Evolutionary conservation across 2,797 vertebrate species (phyloP).

Genomic region (Poliocrania exsul): DNA sequence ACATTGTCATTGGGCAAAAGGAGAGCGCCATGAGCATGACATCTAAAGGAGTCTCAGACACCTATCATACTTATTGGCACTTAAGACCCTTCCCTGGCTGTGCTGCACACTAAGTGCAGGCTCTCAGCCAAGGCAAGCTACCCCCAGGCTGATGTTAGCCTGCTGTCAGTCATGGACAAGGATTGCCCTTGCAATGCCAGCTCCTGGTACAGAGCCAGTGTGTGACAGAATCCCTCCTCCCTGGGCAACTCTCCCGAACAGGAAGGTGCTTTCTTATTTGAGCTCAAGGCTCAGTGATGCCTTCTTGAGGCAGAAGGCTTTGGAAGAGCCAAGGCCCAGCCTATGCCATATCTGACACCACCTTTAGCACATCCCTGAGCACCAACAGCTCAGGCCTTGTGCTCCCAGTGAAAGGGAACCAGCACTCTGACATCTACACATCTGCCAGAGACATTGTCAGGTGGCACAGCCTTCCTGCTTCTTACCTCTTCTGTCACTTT

Average conservation of each 20-base stretch:
- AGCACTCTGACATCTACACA: not conserved
- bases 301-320: not conserved
- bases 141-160: not conserved
- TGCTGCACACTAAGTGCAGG: not conserved
- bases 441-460: not conserved
- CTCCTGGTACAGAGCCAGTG: not conserved
- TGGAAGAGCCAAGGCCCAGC: not conserved
- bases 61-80: not conserved
- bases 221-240: not conserved
- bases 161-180: not conserved
- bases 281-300: not conserved
- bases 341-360: not conserved
- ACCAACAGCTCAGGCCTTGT: not conserved
- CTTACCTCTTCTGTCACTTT: constrained; percentile 95
- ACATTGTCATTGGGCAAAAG: not conserved
- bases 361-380: not conserved
- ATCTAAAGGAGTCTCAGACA: not conserved
- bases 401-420: not conserved
- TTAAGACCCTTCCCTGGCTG: not conserved
- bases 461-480: not conserved
- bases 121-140: not conserved
- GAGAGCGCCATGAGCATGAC: not conserved
- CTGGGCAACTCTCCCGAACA: not conserved
- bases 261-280: not conserved
- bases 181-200: not conserved